phyloP scores from a whole-genome alignment of 2,888 invertebrate genomes.

The Polietes domitor region DNA sequence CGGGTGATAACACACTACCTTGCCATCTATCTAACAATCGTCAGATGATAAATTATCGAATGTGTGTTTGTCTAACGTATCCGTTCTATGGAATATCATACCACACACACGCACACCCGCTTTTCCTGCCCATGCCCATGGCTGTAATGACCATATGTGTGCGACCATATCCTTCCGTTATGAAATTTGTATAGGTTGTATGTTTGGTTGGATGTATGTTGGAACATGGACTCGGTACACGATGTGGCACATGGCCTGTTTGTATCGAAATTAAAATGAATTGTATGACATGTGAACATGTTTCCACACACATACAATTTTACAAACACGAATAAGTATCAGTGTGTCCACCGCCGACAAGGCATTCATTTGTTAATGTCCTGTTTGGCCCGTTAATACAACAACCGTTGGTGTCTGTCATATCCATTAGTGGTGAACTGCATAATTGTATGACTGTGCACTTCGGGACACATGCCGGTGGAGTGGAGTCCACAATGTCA shows the following conservation, averaged over 20 bases:
- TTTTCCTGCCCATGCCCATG: neutral
- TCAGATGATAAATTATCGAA: neutral
- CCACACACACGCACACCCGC: neutral
- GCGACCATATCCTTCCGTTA: neutral
- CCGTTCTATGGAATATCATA: neutral
- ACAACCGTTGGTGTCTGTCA: conserved; percentile 1
- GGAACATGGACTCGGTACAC: neutral
- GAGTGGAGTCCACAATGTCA: neutral
- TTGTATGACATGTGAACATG: neutral
- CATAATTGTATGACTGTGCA: neutral
- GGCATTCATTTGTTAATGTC: conserved; percentile 15
- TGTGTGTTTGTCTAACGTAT: neutral
- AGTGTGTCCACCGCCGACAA: neutral
- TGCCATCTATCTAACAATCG: neutral
- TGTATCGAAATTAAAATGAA: neutral
- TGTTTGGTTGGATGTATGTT: neutral
- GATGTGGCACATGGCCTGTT: neutral
- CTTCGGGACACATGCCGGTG: conserved; percentile 22
- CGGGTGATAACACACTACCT: neutral
- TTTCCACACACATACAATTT: neutral
- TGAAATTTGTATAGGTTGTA: neutral
- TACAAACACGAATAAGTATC: neutral
- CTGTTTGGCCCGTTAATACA: conserved; percentile 12
- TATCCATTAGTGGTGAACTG: neutral
- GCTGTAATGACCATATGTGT: neutral